Evolutionary conservation across 1,140 invertebrate species (phyloP), one percentile per base, ranked within the genome.

Genomic region (Pollicipes pollicipes): DNA sequence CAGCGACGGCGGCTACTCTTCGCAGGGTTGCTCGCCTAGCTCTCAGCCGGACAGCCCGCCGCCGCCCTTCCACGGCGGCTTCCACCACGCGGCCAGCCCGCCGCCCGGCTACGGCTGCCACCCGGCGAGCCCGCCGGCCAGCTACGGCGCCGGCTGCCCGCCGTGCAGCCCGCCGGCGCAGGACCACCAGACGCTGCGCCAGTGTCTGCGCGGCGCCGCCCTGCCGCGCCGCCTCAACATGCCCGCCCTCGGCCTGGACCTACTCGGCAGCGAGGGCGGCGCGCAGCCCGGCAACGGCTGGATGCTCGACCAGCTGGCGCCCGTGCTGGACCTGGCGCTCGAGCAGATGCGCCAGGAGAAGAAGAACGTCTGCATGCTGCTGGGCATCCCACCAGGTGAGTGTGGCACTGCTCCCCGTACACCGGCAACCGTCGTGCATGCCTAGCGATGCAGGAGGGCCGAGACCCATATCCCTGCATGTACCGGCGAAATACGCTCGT

Each of bases 1-100:
- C 64, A 66, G 64, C 64, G 64, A 66, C 64, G 64, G 27, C 27
- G 64, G 64, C 64, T 66, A 66, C 64, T 27, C 64, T 21, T 66
- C 64, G 8, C n/a, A 27, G 27, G 64, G 27, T n/a, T 21, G 64
- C 64, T 66, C 64, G 64, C 64, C 64, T 8, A 10, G 17, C 17
- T 66, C n/a, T 10, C 27, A 27, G 64, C 28, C 64, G 27, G 17
- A 3, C 64, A 29, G 28, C 27, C 28, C 64, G 64, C n/a, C 64
- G 64, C 27, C n/a, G 3, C 24, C 3, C 6, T 3, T 28, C 28
- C 64, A 66, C 64, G 24, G 28, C 32, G 4, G 16, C 32, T 35
- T 6, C 32, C 32, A 35, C 32, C 32, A 35, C 4, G 16, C 32
- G 32, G 32, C 32, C 32, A 35, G 16, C 32, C 32, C 32, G 32